phyloP scores from a whole-genome alignment of 23 tunicate genomes.

The Botrylloides violaceus region DNA sequence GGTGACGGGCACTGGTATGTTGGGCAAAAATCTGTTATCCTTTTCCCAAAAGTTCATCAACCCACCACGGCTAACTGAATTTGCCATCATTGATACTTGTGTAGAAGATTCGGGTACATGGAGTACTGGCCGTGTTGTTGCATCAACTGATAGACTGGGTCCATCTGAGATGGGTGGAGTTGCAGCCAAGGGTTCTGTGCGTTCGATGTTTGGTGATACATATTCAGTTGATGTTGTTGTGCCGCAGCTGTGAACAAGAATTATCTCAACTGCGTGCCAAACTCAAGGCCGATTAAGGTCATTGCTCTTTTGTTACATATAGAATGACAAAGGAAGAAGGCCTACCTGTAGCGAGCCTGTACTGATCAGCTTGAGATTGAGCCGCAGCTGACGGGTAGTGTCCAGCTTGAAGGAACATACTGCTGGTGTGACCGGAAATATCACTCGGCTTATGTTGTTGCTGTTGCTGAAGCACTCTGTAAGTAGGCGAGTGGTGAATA shows the following conservation, averaged over 20 bases:
- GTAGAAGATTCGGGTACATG: constrained; percentile 17
- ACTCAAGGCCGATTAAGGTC: too few species aligned
- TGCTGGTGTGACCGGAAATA: constrained; percentile 26
- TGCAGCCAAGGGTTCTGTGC: constrained; percentile 64
- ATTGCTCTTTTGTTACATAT: too few species aligned
- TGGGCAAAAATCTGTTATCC: too few species aligned
- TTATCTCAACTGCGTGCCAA: too few species aligned
- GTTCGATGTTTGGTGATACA: constrained; percentile 26
- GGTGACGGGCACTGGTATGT: too few species aligned
- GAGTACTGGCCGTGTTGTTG: constrained; percentile 50
- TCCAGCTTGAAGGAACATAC: constrained; percentile 39
- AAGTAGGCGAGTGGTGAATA: neutral
- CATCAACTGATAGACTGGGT: constrained; percentile 86
- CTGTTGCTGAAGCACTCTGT: constrained; percentile 84
- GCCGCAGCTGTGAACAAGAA: constrained; percentile 22
- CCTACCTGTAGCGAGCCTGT: constrained; percentile 36
- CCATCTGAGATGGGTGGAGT: constrained; percentile 56
- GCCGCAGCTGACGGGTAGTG: constrained; percentile 68
- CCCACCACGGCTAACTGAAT: too few species aligned
- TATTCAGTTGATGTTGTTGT: constrained; percentile 23
- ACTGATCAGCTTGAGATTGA: constrained; percentile 68
- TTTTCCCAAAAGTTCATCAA: too few species aligned
- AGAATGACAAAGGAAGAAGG: neutral
- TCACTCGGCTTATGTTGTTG: constrained; percentile 39
- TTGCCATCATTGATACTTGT: constrained; percentile 14